Evolutionary conservation across 2,797 vertebrate genomes (phyloP).

Genomic region (Tenualosa ilisha): DNA sequence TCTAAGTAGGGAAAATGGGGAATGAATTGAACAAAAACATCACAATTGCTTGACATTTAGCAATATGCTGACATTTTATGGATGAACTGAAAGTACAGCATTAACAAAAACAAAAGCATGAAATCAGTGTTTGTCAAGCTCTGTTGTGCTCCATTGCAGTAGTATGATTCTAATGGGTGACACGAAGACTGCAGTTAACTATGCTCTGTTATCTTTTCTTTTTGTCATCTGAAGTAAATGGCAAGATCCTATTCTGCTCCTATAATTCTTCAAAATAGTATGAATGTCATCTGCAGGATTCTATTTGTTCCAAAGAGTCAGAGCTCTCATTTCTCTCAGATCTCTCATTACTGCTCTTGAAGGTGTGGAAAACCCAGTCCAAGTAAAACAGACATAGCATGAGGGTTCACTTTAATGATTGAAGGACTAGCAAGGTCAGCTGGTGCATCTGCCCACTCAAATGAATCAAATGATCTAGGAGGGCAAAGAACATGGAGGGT

Average conservation of each 20-base stretch:
- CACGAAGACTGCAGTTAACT: background rate
- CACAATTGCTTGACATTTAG: background rate
- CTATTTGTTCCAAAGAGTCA: background rate
- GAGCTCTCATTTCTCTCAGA: background rate
- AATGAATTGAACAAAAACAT: slow-evolving; percentile 10
- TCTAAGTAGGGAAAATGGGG: background rate
- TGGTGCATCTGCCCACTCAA: background rate
- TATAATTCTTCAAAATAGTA: background rate
- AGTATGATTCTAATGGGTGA: background rate
- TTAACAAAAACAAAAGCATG: background rate
- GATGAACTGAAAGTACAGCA: background rate
- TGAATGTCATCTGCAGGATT: background rate
- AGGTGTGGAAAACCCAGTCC: background rate
- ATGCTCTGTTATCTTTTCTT: background rate
- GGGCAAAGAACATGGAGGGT: background rate
- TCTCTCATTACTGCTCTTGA: background rate
- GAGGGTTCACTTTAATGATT: background rate
- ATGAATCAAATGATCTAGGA: background rate
- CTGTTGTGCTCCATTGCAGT: background rate
- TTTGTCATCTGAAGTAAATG: no score
- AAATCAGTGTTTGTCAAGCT: background rate
- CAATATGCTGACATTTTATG: background rate
- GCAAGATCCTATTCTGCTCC: no score
- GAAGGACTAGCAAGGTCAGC: background rate
- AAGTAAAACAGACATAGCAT: background rate